These are phyloP conservation scores for Microctonus aethiopoides DNA, from an alignment of 2,888 invertebrate genomes.

Conservation along the genomic window DNA sequence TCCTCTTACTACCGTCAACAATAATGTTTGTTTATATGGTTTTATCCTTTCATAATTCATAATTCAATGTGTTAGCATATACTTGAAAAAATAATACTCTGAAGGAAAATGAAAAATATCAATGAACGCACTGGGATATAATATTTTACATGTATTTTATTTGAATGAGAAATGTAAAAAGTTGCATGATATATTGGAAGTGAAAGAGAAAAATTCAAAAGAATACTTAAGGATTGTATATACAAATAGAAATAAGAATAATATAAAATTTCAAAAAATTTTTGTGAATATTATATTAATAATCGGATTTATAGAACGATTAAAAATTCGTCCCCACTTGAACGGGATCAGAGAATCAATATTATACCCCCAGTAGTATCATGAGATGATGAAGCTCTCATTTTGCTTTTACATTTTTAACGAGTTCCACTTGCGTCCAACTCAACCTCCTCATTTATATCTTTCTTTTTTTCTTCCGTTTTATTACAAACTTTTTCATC, in stretches of 20 bases:
- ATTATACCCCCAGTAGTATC: background rate
- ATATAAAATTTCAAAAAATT: background rate
- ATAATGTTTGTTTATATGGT: background rate
- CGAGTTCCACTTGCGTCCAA: background rate
- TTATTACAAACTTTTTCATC: background rate
- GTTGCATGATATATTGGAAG: no score
- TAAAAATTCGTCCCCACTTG: background rate
- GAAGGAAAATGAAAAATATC: no score
- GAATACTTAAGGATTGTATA: background rate
- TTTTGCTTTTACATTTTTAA: background rate
- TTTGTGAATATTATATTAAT: background rate
- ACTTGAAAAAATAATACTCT: background rate
- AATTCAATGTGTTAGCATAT: background rate
- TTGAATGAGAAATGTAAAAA: no score
- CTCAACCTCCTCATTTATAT: background rate
- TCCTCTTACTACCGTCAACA: background rate
- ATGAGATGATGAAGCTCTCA: background rate
- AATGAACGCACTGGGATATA: background rate
- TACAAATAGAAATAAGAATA: background rate
- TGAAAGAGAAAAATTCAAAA: background rate
- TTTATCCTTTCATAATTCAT: background rate
- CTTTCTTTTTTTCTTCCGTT: background rate
- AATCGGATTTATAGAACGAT: background rate
- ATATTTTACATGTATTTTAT: no score
- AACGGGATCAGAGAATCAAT: background rate